Conservation (phyloP, 1,140 invertebrate species). For the Potamilus streckersoni region DNA sequence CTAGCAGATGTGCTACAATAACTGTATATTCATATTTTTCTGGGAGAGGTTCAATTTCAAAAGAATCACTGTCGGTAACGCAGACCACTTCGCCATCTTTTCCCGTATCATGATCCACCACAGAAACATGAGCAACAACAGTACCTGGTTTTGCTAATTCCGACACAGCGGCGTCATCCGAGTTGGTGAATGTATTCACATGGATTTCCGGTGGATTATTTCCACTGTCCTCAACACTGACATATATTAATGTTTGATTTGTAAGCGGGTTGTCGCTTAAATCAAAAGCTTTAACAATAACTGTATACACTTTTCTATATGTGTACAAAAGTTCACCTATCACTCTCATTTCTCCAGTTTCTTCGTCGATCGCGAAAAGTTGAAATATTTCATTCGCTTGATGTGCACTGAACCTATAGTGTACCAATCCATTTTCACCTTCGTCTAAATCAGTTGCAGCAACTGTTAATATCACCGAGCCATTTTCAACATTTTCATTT, state of each 20-base stretch:
- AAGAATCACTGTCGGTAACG: conserved; percentile 32
- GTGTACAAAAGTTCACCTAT: conserved; percentile 14
- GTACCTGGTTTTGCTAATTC: conserved; percentile 48
- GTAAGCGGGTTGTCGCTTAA: conserved; percentile 23
- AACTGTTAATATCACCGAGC: conserved; percentile 9
- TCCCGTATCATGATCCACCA: conserved; percentile 55
- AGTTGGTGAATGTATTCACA: conserved; percentile 14
- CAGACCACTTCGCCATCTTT: conserved; percentile 52
- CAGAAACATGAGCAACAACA: conserved; percentile 52
- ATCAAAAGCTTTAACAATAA: conserved; percentile 31
- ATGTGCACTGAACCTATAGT: conserved; percentile 20
- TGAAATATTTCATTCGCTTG: conserved; percentile 20
- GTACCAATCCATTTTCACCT: conserved; percentile 13
- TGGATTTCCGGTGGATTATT: conserved; percentile 26
- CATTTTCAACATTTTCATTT: conserved; percentile 9
- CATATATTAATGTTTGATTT: conserved; percentile 16
- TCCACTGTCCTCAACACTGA: conserved; percentile 26
- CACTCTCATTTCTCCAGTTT: conserved; percentile 24
- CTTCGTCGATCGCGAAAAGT: conserved; percentile 14
- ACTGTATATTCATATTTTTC: conserved; percentile 51
- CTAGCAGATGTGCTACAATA: conserved; percentile 73
- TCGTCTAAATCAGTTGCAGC: conserved; percentile 20
- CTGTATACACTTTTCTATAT: conserved; percentile 12
- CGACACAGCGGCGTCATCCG: conserved; percentile 20
- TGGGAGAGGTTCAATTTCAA: conserved; percentile 45